Conservation (phyloP, 2,797 vertebrate species). For the Paramormyrops hopkinsi region DNA sequence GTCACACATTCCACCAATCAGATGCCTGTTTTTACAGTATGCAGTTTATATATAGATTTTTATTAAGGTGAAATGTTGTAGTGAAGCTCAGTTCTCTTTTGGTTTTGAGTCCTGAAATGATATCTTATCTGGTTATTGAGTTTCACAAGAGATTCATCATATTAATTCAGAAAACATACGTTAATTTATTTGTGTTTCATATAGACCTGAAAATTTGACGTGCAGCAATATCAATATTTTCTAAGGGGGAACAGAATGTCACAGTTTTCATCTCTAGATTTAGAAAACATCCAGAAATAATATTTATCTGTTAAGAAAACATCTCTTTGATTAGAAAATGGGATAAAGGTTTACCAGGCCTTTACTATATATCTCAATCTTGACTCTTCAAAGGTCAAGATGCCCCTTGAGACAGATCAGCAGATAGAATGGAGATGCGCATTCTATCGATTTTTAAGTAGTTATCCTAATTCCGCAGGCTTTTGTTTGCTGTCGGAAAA, state of each 20-base stretch:
- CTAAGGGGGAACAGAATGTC: not conserved
- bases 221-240: not conserved
- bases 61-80: not conserved
- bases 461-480: not conserved
- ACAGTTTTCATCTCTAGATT: not conserved
- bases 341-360: not conserved
- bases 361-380: conserved; percentile 5
- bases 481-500: not conserved
- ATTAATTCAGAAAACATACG: not conserved
- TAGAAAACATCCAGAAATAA: not conserved
- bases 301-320: not conserved
- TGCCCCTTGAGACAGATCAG: not conserved
- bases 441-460: not conserved
- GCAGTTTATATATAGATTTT: not conserved
- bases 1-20: not conserved
- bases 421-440: not conserved
- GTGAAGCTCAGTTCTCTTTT: not conserved
- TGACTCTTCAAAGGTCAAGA: conserved; percentile 4
- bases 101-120: not conserved
- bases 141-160: not conserved
- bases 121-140: not conserved
- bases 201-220: not conserved
- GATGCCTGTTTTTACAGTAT: not conserved
- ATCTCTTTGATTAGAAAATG: not conserved
- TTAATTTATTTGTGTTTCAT: not conserved